These are phyloP conservation scores for Eudyptes chrysolophus DNA, from an alignment of 2,113 vertebrate genomes.

Conservation along the genomic window DNA sequence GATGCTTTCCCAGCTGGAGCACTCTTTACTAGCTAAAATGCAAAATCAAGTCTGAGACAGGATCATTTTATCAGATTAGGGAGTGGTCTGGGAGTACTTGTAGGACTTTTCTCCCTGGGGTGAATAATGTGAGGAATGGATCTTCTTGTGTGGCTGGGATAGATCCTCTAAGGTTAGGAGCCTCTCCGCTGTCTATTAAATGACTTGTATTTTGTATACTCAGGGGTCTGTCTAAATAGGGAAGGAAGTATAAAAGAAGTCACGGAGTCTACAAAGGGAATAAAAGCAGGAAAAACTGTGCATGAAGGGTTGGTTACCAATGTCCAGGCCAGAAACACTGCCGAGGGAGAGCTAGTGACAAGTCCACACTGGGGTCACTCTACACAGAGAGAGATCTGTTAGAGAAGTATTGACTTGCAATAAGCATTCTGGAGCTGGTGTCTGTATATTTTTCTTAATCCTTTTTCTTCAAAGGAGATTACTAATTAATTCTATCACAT, in stretches of 20 bases:
- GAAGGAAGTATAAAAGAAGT: background rate
- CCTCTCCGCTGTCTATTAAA: background rate
- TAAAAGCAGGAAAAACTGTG: background rate
- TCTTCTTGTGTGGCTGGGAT: background rate
- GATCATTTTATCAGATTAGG: background rate
- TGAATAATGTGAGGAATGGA: background rate
- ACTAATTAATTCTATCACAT: fast-evolving
- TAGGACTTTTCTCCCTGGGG: background rate
- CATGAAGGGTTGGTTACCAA: background rate
- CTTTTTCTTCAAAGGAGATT: background rate
- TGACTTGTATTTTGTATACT: background rate
- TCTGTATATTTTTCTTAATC: background rate
- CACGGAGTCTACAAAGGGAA: background rate
- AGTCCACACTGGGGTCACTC: too few species aligned
- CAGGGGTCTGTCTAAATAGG: background rate
- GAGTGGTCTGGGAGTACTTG: background rate
- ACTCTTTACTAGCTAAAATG: background rate
- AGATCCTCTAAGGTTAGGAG: background rate
- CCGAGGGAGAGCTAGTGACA: fast-evolving
- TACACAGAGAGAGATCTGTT: background rate
- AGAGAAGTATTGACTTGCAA: fast-evolving
- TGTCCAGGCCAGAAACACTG: background rate
- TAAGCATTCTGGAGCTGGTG: background rate
- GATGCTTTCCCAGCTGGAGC: constrained; percentile 11
- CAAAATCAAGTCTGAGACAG: background rate